Evolutionary conservation across 2,797 vertebrate genomes (phyloP).

Genomic region (Centropyge bicolor): DNA sequence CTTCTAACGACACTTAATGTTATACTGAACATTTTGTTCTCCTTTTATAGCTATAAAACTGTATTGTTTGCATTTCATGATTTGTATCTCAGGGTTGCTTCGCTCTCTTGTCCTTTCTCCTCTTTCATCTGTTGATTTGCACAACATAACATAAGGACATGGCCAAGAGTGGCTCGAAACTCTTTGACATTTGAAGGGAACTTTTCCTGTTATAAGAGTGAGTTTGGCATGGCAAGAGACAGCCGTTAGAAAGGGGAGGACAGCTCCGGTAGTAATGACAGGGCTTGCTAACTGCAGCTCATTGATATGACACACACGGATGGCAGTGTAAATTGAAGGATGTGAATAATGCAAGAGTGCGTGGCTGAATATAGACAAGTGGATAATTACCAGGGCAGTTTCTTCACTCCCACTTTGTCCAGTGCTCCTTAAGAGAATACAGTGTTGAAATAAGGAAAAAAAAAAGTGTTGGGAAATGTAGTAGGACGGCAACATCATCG

Average conservation of each 20-base stretch:
- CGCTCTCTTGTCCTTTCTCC: background rate
- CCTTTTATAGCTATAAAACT: background rate
- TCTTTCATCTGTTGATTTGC: slow-evolving; percentile 30
- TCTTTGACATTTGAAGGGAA: slow-evolving; percentile 72
- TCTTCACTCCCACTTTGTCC: slow-evolving; percentile 71
- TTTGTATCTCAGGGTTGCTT: slow-evolving; percentile 16
- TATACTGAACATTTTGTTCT: background rate
- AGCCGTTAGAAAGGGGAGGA: slow-evolving; percentile 74
- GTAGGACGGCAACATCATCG: background rate
- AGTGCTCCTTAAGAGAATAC: slow-evolving; percentile 62
- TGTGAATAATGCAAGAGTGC: slow-evolving; percentile 81
- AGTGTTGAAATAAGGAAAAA: slow-evolving; percentile 48
- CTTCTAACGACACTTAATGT: background rate
- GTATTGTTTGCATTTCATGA: background rate
- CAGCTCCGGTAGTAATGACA: slow-evolving; percentile 78
- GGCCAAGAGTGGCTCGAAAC: slow-evolving; percentile 51
- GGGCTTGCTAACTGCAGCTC: slow-evolving; percentile 80
- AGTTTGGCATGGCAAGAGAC: slow-evolving; percentile 64
- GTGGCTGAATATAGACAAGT: slow-evolving; percentile 79
- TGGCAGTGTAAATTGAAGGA: slow-evolving; percentile 79
- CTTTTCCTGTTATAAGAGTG: slow-evolving; percentile 67
- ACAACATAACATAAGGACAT: slow-evolving; percentile 9
- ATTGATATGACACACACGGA: slow-evolving; percentile 77
- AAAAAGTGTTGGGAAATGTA: slow-evolving; percentile 27
- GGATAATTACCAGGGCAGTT: slow-evolving; percentile 79